These are phyloP conservation scores for Simalia tracyae DNA, from an alignment of 2,797 vertebrate genomes.

Conservation along the genomic window DNA sequence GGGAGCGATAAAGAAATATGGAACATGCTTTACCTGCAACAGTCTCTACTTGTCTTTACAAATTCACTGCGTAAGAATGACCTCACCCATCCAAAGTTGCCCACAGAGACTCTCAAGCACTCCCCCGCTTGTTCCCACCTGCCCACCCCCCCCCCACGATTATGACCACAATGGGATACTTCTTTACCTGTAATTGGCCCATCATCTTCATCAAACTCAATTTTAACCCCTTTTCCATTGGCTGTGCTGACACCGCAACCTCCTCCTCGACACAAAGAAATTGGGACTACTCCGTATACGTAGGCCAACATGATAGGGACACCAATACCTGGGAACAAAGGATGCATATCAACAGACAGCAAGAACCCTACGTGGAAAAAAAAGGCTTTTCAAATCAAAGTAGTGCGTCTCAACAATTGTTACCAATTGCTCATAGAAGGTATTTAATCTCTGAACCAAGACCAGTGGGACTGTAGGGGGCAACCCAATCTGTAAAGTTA, in stretches of 20 bases:
- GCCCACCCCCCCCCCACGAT: not conserved
- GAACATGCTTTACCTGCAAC: not conserved
- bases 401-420: not conserved
- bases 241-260: conserved; percentile 96
- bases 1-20: not conserved
- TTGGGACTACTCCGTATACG: conserved; percentile 95
- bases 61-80: not conserved
- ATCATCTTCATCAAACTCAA: conserved; percentile 96
- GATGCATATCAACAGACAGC: not conserved
- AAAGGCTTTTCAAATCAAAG: not conserved
- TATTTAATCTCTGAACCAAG: not conserved
- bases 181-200: conserved; percentile 93
- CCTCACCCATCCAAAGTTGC: not conserved
- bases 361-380: not conserved
- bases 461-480: not conserved
- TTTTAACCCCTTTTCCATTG: conserved; percentile 92
- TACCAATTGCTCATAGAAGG: not conserved
- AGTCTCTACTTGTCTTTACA: not conserved
- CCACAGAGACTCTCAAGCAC: not conserved
- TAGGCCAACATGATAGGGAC: conserved; percentile 99
- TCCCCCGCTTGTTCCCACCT: not conserved
- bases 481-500: not conserved
- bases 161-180: not conserved
- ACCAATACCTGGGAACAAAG: conserved; percentile 83
- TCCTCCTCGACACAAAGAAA: conserved; percentile 94